A percentile compares a stretch with the other conserved stretches of the same genome.
phyloP scores from a whole-genome alignment of 2,113 vertebrate genomes.

The Hoplias malabaricus region DNA sequence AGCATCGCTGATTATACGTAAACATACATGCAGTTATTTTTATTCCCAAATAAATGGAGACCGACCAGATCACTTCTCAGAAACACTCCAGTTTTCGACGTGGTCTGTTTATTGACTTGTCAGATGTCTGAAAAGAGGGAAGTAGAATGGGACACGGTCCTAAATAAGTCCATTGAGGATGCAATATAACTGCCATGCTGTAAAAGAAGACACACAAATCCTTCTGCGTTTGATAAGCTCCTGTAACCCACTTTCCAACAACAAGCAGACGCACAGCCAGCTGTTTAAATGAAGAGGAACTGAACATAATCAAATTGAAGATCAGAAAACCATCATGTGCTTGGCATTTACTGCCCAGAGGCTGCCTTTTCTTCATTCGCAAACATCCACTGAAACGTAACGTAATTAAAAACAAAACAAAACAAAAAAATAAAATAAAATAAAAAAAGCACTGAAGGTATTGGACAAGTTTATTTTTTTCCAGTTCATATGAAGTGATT shows the following conservation, averaged over 20 bases:
- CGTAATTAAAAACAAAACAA: no score
- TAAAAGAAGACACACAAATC: neutral
- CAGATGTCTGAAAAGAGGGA: neutral
- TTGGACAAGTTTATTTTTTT: constrained; percentile 35
- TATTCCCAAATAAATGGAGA: no score
- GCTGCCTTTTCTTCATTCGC: no score
- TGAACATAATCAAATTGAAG: neutral
- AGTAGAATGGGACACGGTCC: neutral
- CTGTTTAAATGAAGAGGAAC: neutral
- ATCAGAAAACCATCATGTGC: neutral
- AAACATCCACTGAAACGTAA: no score
- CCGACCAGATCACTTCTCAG: neutral
- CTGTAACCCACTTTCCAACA: neutral
- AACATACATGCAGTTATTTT: no score
- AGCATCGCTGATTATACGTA: no score
- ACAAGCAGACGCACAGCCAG: neutral
- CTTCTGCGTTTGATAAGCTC: neutral
- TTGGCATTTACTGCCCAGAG: constrained; percentile 17
- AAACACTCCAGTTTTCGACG: neutral
- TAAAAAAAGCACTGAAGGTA: neutral
- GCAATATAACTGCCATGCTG: neutral
- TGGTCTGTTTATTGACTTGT: neutral
- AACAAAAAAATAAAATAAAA: neutral
- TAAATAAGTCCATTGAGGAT: neutral
- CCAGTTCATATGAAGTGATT: constrained; percentile 54